Evolutionary conservation across 2,888 invertebrate species (phyloP).

Genomic region (Caenorhabditis angaria): DNA sequence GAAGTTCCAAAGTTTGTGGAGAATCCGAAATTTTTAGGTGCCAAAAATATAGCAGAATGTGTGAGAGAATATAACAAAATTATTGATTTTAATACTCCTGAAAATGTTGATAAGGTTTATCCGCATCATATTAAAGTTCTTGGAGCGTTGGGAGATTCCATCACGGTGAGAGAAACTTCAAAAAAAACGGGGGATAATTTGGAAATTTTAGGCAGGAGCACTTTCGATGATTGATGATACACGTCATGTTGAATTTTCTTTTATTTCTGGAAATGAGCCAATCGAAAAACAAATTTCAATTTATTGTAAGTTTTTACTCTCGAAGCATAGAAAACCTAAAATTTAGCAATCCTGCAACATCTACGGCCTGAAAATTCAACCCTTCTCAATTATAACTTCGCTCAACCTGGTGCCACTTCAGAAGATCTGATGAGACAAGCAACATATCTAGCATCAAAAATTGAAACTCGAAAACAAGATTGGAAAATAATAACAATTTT

Average conservation of each 20-base stretch:
- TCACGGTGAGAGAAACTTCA: not conserved
- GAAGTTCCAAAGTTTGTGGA: not conserved
- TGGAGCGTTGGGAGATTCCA: not conserved
- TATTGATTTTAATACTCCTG: not conserved
- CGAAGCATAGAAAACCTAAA: not conserved
- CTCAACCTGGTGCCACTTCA: not conserved
- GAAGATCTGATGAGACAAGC: not conserved
- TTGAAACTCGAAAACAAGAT: not conserved
- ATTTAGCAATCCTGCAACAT: no score
- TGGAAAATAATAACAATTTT: constrained; percentile 65
- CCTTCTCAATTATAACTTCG: not conserved
- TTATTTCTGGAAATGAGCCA: not conserved
- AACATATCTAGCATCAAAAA: not conserved
- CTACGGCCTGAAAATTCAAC: no score
- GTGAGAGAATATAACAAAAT: not conserved
- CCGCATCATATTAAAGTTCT: not conserved
- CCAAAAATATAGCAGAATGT: not conserved
- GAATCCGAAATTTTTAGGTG: not conserved
- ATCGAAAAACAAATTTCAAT: not conserved
- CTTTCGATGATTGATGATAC: not conserved
- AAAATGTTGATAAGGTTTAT: not conserved
- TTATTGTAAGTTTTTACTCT: not conserved
- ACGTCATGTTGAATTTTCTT: not conserved
- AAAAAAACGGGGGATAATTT: not conserved
- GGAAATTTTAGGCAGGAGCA: not conserved